Evolutionary conservation across 2,113 vertebrate genomes (phyloP).

Genomic region (Proteles cristata): DNA sequence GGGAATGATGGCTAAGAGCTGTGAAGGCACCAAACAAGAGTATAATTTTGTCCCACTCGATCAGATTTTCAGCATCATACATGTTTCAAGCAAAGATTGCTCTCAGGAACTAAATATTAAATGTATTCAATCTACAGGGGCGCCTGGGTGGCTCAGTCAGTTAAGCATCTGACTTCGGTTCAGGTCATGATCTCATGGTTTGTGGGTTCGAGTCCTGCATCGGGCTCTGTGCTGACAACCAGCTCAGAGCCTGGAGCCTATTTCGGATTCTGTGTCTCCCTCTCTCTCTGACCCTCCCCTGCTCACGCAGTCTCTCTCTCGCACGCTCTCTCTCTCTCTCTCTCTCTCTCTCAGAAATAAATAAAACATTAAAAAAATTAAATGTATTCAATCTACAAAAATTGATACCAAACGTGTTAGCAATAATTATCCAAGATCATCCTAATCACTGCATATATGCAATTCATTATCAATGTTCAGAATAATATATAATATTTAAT

Average conservation of each 20-base stretch:
- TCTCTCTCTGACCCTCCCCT: too few relatives aligned
- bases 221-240: too few relatives aligned
- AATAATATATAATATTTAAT: neutral
- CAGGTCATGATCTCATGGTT: too few relatives aligned
- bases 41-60: neutral
- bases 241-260: too few relatives aligned
- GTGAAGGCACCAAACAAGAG: neutral
- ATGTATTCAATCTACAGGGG: neutral
- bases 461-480: neutral
- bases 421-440: slow-evolving; percentile 7
- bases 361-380: neutral
- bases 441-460: neutral
- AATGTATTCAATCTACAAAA: neutral
- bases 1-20: neutral
- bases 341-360: too few relatives aligned
- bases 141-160: too few relatives aligned
- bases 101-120: neutral
- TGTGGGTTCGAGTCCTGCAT: too few relatives aligned
- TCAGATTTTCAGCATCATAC: neutral
- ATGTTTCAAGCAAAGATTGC: neutral
- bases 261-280: too few relatives aligned
- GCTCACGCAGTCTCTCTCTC: too few relatives aligned
- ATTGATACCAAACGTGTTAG: neutral
- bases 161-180: too few relatives aligned
- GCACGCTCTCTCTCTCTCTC: too few relatives aligned